Base-by-base conservation (phyloP, 92 coral and sea anemone genomes). In the Umimayanthus kanabou region DNA sequence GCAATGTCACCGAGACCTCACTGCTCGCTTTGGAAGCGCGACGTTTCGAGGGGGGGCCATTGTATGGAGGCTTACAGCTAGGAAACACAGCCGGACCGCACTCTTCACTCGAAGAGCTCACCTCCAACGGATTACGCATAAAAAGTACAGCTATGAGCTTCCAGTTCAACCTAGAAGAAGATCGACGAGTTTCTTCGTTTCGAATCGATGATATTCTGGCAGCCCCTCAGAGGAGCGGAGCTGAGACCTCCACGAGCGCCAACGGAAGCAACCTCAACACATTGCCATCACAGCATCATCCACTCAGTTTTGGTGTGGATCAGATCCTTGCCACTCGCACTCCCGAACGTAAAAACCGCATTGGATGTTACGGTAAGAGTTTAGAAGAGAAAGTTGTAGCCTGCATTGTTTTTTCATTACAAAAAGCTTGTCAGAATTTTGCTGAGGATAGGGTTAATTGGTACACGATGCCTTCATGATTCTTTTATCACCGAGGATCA, bases 161-260 rank as follows among this genome's bases (percentile, higher is more conserved):
- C 33, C 77, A 92, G 33, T 76, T 89, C 22, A 73, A 88, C 80
- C 57, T 58, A 50, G 66, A 57, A 77, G 96, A 85, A 70, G 91
- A 93, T 39, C 85, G 91, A 50, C 90, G 93, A 16, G 92, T 95
- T 69, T 91, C 98, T 77, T 95, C 98, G 79, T 95, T 95, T 47
- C 93, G 98, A 26, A 95, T 95, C 29, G 98, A 93, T 67, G 98
- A 95, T 81, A 95, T 95, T 81, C 81, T 95, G 45, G 94, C 98
- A 37, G 81, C 89, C 50, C 94, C 96, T 42, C 89, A 88, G 78
- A 82, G 90, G 47, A 80, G 85, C n/a, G 70, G 66, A 76, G 81
- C 87, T 29, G 86, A 88, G 58, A 85, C 67, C 29, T 86, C 92
- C 90, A 79, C 93, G 9, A 81, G 90, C 47, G 72, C 81, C 29